phyloP scores from a whole-genome alignment of 1,140 invertebrate genomes.

The Drosophila tristis region DNA sequence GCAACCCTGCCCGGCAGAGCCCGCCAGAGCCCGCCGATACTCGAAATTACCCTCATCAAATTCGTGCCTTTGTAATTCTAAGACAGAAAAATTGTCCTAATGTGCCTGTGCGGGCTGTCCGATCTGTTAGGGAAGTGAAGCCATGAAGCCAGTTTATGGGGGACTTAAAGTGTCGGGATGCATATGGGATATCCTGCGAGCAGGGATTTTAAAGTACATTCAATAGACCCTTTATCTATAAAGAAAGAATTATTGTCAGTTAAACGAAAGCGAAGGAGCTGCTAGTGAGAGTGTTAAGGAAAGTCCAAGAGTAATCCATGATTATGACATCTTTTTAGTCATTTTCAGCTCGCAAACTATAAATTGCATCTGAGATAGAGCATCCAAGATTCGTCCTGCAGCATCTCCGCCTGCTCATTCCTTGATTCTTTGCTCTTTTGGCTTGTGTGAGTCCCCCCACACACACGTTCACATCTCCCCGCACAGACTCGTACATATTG shows the following conservation, averaged over 20 bases:
- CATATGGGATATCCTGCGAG: no score
- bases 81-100: slow-evolving; percentile 18
- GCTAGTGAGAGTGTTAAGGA: neutral
- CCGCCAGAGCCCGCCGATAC: slow-evolving; percentile 58
- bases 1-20: slow-evolving; percentile 1
- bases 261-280: neutral
- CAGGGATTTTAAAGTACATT: no score
- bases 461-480: slow-evolving; percentile 15
- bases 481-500: slow-evolving; percentile 3
- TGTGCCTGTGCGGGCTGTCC: slow-evolving; percentile 23
- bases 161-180: neutral
- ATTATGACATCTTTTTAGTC: neutral
- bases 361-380: neutral
- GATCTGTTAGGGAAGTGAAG: slow-evolving; percentile 1
- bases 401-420: neutral
- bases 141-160: slow-evolving; percentile 4
- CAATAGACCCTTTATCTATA: no score
- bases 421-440: slow-evolving; percentile 23
- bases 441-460: slow-evolving; percentile 25
- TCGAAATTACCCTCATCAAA: slow-evolving; percentile 70
- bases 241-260: no score
- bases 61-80: slow-evolving; percentile 37
- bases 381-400: neutral
- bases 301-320: neutral
- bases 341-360: neutral